Percentiles rank a stretch among this genome's conserved stretches.
Evolutionary conservation across 2,797 vertebrate species (phyloP).

Genomic region (Eulemur coronatus): DNA sequence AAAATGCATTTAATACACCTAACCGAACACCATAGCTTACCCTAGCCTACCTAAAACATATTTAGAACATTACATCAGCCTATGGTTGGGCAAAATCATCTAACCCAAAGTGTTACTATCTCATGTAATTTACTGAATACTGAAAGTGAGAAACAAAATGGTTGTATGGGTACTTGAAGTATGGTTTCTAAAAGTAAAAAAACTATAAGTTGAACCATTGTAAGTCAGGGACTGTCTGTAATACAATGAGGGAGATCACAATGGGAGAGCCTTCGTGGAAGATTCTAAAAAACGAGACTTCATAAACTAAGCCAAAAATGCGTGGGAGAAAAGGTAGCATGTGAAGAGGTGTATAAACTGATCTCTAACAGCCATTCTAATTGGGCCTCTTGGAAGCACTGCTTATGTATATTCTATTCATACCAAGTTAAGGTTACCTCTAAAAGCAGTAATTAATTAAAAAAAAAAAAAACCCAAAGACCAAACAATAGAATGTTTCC

Average conservation of each 20-base stretch:
- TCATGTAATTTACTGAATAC: neutral
- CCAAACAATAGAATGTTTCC: neutral
- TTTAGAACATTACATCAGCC: no score
- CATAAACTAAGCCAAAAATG: neutral
- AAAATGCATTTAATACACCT: neutral
- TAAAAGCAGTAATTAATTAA: neutral
- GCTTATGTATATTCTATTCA: no score
- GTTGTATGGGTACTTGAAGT: neutral
- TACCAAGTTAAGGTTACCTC: neutral
- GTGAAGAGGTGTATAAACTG: neutral
- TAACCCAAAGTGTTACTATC: neutral
- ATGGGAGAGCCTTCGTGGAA: neutral
- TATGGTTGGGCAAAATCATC: neutral
- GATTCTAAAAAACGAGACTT: neutral
- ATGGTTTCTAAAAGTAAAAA: neutral
- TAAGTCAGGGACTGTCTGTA: neutral
- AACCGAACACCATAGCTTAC: neutral
- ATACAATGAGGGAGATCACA: neutral
- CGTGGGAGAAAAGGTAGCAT: neutral
- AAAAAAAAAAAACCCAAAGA: neutral
- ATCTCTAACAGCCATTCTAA: neutral
- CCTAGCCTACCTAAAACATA: neutral
- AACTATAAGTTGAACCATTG: neutral
- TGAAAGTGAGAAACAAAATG: neutral
- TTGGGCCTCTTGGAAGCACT: rapidly evolving